Evolutionary conservation across 2,113 vertebrate species (phyloP).

Genomic region (Syngnathus typhle): DNA sequence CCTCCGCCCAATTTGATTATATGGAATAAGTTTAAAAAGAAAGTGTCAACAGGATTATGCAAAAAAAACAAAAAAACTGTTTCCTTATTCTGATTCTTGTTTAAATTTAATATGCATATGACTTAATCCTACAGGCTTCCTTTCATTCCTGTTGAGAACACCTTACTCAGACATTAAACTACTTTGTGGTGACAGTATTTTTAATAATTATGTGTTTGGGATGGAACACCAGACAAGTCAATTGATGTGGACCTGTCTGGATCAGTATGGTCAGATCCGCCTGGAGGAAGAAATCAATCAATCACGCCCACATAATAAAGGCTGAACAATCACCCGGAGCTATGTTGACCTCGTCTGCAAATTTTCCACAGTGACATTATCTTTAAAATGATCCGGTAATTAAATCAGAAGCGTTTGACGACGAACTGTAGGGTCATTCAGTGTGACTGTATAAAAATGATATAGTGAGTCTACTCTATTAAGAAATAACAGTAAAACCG

Average conservation of each 20-base stretch:
- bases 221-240: background rate
- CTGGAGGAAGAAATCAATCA: constrained; percentile 39
- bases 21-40: too few relatives aligned
- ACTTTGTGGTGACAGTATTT: background rate
- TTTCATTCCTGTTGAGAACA: background rate
- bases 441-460: background rate
- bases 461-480: background rate
- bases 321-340: constrained; percentile 27
- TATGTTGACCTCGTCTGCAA: constrained; percentile 48
- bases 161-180: background rate
- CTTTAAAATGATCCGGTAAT: constrained; percentile 3
- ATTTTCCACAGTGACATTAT: constrained; percentile 32
- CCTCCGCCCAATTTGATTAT: background rate
- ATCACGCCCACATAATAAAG: constrained; percentile 48
- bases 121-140: background rate
- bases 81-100: background rate
- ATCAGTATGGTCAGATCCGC: constrained; percentile 13
- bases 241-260: constrained; percentile 27
- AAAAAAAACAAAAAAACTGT: background rate
- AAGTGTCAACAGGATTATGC: too few relatives aligned
- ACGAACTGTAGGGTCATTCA: background rate
- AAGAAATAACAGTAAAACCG: background rate
- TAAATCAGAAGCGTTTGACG: background rate
- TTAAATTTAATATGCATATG: too few relatives aligned
- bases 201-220: background rate